Evolutionary conservation across 2,888 invertebrate genomes (phyloP), one percentile per base, ranked within the genome.

Genomic region (Luperina testacea): DNA sequence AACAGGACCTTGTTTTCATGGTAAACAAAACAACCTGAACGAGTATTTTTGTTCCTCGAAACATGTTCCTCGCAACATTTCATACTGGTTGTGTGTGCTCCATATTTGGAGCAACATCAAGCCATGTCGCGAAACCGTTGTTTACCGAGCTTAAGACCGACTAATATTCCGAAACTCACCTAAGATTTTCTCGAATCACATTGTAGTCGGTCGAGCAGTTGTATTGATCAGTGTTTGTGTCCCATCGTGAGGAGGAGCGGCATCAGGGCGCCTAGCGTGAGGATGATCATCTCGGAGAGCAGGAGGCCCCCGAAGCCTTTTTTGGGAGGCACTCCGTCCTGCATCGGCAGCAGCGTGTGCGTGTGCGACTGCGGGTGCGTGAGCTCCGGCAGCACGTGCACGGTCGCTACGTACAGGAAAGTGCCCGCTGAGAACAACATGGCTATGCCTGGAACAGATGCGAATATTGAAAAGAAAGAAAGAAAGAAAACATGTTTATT

Each of bases 351-450:
- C 0, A 97, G 90, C 0, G 95, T 87, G 90, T 96, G 96, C 1
- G 96, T 95, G 88, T 93, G 94, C 0, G 95, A 90, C 82, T 97
- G 97, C 1, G 96, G 91, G 57, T 97, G 97, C 57, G 98, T 98
- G 15, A 99, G 97, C 94, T 99, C 99, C 0, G 99, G 99, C 72
- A 99, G 94, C 0, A 99, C 99, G 94, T 99, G 99, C 0, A 99
- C 99, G 0, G 99, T 99, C 0, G 99, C 99, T 4, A 99, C 99
- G 94, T 99, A 99, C 0, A 99, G 97, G 96, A 99, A 99, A 24
- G 99, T 99, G 0, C 99, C 99, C 0, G 99, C 99, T 67, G 99
- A 99, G 95, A 99, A 99, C 59, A 99, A 95, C 99, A 99, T 99
- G 0, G 99, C 99, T 80, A 99, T 98, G 77, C 98, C 97, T 97